phyloP scores from a whole-genome alignment of 2,797 vertebrate species.

The Sebastes matsubarae region DNA sequence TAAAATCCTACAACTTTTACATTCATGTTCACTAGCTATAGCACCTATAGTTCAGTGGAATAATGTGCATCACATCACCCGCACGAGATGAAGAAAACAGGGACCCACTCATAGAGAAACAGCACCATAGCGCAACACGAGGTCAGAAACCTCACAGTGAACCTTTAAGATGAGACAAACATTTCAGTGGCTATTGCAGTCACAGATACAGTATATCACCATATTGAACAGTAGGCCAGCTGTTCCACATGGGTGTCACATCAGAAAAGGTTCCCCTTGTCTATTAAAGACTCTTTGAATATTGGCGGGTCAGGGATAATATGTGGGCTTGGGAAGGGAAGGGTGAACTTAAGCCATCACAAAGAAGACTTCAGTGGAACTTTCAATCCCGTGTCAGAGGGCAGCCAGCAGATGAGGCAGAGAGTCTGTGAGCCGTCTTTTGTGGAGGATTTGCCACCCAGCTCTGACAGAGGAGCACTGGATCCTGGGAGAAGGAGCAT shows the following conservation, averaged over 20 bases:
- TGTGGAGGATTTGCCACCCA: slow-evolving; percentile 69
- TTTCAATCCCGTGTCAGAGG: slow-evolving; percentile 74
- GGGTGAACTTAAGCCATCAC: slow-evolving; percentile 59
- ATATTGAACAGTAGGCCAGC: slow-evolving; percentile 47
- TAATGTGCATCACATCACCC: neutral
- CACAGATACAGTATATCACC: slow-evolving; percentile 17
- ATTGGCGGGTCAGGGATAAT: slow-evolving; percentile 42
- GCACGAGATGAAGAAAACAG: neutral
- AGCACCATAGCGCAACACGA: neutral
- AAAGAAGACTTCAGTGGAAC: slow-evolving; percentile 76
- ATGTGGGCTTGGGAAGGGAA: slow-evolving; percentile 41
- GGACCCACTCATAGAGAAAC: neutral
- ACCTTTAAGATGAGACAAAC: neutral
- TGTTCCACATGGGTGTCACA: slow-evolving; percentile 43
- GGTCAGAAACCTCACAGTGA: neutral
- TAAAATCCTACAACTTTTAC: neutral
- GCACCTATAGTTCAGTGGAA: neutral
- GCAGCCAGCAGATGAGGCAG: slow-evolving; percentile 59
- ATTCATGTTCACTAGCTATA: neutral
- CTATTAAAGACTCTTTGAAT: slow-evolving; percentile 71
- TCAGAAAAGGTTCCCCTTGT: slow-evolving; percentile 35
- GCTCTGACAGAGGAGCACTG: slow-evolving; percentile 60
- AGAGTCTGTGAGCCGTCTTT: slow-evolving; percentile 73
- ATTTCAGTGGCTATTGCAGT: neutral
- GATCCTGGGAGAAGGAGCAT: slow-evolving; percentile 44